phyloP scores from a whole-genome alignment of 2,888 invertebrate species.

The Rhopalosiphum nymphaeae region DNA sequence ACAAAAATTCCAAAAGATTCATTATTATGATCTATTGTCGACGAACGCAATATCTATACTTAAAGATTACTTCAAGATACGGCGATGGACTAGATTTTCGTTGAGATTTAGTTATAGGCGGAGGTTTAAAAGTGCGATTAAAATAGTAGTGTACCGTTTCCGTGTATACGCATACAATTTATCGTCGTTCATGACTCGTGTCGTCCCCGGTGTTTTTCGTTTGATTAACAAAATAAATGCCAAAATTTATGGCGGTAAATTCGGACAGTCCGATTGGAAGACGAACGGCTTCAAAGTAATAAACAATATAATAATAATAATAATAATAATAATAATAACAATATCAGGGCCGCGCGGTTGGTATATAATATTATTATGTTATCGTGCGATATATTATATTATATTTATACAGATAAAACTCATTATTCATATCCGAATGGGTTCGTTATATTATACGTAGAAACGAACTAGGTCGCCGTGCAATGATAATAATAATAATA shows the following conservation, averaged over 20 bases:
- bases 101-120: not conserved
- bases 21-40: not conserved
- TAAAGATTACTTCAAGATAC: not conserved
- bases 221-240: not conserved
- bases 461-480: not conserved
- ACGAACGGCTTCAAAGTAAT: slow-evolving; percentile 7
- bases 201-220: not conserved
- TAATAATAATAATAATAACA: not conserved
- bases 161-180: not conserved
- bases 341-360: not conserved
- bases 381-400: not conserved
- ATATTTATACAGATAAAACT: slow-evolving; percentile 5
- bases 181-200: not conserved
- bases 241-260: not conserved
- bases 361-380: not conserved
- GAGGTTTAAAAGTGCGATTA: not conserved
- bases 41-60: not conserved
- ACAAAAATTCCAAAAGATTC: not conserved
- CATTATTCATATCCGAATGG: slow-evolving; percentile 14
- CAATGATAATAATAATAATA: not conserved
- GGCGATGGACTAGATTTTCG: not conserved
- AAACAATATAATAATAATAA: not conserved
- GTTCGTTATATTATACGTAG: not conserved
- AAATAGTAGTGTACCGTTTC: not conserved
- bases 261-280: slow-evolving; percentile 19